phyloP scores from a whole-genome alignment of 1,140 invertebrate genomes.

The Nymphalis io region DNA sequence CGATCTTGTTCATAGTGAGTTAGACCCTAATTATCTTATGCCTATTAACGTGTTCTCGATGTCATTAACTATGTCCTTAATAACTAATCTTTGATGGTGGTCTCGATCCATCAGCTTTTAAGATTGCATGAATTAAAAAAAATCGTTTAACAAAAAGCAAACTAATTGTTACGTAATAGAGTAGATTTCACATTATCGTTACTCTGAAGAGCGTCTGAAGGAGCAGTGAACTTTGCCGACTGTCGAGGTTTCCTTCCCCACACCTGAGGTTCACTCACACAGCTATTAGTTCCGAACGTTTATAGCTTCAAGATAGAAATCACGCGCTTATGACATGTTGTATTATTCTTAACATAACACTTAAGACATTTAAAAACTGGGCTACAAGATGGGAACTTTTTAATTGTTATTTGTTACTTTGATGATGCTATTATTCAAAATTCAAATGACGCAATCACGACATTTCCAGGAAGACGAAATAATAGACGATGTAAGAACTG shows the following conservation, averaged over 20 bases:
- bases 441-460: slow-evolving; percentile 18
- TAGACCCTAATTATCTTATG: neutral
- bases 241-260: slow-evolving; percentile 59
- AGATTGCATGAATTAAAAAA: slow-evolving; percentile 40
- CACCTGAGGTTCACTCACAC: slow-evolving; percentile 73
- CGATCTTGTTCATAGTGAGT: neutral
- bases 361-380: slow-evolving; percentile 35
- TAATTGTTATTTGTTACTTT: slow-evolving; percentile 34
- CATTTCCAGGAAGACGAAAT: slow-evolving; percentile 14
- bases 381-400: slow-evolving; percentile 40
- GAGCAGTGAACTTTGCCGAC: slow-evolving; percentile 75
- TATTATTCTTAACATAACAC: slow-evolving; percentile 33
- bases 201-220: slow-evolving; percentile 51
- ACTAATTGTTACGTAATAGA: slow-evolving; percentile 42
- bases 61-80: slow-evolving; percentile 20
- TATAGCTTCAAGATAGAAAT: slow-evolving; percentile 64
- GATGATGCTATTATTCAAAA: slow-evolving; percentile 29
- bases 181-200: slow-evolving; percentile 47
- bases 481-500: neutral
- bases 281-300: slow-evolving; percentile 66
- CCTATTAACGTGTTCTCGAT: neutral
- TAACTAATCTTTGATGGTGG: slow-evolving; percentile 38
- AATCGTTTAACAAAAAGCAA: slow-evolving; percentile 36
- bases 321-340: slow-evolving; percentile 52
- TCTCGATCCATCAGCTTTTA: slow-evolving; percentile 35